A percentile compares a stretch with the other conserved stretches of the same genome.
These are phyloP conservation scores for Hyperoplus lanceolatus DNA, from an alignment of 2,797 vertebrate species.

Conservation along the genomic window DNA sequence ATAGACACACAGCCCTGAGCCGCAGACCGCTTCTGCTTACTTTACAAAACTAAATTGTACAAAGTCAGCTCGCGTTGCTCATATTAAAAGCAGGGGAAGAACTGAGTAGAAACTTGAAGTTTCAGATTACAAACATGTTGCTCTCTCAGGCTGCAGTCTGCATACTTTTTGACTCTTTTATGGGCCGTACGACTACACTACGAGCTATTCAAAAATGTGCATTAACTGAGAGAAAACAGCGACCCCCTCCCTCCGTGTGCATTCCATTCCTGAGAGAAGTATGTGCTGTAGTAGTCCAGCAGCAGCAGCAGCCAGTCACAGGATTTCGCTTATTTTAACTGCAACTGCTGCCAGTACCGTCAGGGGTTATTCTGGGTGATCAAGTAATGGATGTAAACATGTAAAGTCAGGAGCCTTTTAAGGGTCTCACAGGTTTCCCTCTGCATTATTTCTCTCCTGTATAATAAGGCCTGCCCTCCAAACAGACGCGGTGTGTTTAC, in stretches of 20 bases:
- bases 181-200: constrained; percentile 30
- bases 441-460: constrained; percentile 1
- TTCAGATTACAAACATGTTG: neutral
- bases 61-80: constrained; percentile 39
- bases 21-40: constrained; percentile 77
- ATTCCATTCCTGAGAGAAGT: constrained; percentile 82
- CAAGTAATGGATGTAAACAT: constrained; percentile 63
- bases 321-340: constrained; percentile 78
- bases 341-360: constrained; percentile 54
- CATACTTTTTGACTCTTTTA: constrained; percentile 9
- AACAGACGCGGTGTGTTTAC: constrained; percentile 52
- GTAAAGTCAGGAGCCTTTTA: constrained; percentile 59
- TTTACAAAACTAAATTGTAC: constrained; percentile 71
- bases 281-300: constrained; percentile 77
- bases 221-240: constrained; percentile 57
- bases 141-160: neutral
- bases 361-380: constrained; percentile 77
- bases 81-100: neutral
- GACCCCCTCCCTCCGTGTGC: constrained; percentile 56
- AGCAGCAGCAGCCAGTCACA: constrained; percentile 59
- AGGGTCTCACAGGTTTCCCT: constrained; percentile 34
- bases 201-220: constrained; percentile 67
- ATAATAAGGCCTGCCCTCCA: neutral
- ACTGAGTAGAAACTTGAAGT: neutral
- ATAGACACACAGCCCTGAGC: constrained; percentile 64